phyloP scores from a whole-genome alignment of 2,888 invertebrate species.

The Spilarctia lutea region DNA sequence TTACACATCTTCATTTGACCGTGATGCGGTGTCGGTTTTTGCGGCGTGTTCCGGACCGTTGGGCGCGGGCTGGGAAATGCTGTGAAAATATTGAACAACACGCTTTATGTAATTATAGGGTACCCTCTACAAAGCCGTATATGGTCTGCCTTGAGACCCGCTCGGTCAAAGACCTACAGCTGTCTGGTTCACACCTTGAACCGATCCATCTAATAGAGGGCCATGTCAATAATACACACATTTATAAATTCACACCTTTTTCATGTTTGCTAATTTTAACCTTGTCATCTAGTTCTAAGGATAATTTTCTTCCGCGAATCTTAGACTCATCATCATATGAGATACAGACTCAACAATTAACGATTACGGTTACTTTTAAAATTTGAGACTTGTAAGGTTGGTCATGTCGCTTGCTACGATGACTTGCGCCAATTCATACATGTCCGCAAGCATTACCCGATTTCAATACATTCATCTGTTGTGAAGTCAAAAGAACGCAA shows the following conservation, averaged over 20 bases:
- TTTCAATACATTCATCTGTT: conserved; percentile 61
- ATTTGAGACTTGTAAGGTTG: not conserved
- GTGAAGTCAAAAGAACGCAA: conserved; percentile 53
- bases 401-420: conserved; percentile 28
- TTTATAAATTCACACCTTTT: not conserved
- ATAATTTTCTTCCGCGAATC: not conserved
- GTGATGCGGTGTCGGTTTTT: conserved; percentile 77
- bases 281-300: not conserved
- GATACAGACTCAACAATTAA: not conserved
- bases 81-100: conserved; percentile 60
- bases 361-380: not conserved
- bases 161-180: conserved; percentile 46
- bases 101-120: conserved; percentile 49
- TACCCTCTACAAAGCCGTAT: conserved; percentile 52
- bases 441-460: conserved; percentile 54
- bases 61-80: conserved; percentile 72
- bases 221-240: not conserved
- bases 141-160: conserved; percentile 44
- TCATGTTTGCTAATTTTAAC: not conserved
- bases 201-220: conserved; percentile 1
- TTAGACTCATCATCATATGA: not conserved
- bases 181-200: conserved; percentile 22
- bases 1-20: conserved; percentile 85
- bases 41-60: conserved; percentile 69
- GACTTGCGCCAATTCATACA: conserved; percentile 37